phyloP scores from a whole-genome alignment of 2,888 invertebrate genomes.

The Spodoptera exigua region DNA sequence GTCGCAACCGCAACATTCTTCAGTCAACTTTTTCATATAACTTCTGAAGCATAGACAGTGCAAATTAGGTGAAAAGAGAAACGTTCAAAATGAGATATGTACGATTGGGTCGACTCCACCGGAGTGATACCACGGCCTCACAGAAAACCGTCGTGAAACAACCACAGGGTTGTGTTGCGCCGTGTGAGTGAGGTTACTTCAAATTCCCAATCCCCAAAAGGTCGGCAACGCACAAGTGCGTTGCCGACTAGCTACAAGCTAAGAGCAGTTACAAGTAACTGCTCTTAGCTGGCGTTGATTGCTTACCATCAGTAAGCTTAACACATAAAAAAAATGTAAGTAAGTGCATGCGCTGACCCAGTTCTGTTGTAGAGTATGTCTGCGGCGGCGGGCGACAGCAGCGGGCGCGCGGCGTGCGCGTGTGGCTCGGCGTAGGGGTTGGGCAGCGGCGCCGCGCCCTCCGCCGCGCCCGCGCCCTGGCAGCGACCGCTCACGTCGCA shows the following conservation, averaged over 20 bases:
- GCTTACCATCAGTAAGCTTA: too few relatives aligned
- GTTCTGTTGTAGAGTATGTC: slow-evolving; percentile 95
- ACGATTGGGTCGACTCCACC: background rate
- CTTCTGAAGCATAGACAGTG: slow-evolving; percentile 63
- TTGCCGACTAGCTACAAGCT: too few relatives aligned
- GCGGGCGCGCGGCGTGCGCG: slow-evolving; percentile 66
- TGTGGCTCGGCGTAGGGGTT: slow-evolving; percentile 91
- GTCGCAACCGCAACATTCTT: slow-evolving; percentile 97
- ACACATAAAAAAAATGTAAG: too few relatives aligned
- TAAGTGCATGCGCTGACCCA: slow-evolving; percentile 82
- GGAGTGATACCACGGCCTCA: too few relatives aligned
- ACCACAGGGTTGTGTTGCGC: too few relatives aligned
- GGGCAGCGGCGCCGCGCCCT: slow-evolving; percentile 90
- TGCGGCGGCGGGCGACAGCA: slow-evolving; percentile 90
- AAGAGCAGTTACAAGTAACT: too few relatives aligned
- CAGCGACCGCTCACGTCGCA: slow-evolving; percentile 95
- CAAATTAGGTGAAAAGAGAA: too few relatives aligned
- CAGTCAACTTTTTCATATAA: slow-evolving; percentile 98
- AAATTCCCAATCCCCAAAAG: too few relatives aligned
- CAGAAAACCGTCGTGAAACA: too few relatives aligned
- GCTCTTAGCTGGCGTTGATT: too few relatives aligned
- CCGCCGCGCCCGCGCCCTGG: slow-evolving; percentile 84
- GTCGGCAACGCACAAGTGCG: background rate
- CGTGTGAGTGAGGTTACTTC: too few relatives aligned
- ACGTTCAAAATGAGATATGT: background rate